phyloP scores from a whole-genome alignment of 2,888 invertebrate genomes.

The Drosophila rellima region DNA sequence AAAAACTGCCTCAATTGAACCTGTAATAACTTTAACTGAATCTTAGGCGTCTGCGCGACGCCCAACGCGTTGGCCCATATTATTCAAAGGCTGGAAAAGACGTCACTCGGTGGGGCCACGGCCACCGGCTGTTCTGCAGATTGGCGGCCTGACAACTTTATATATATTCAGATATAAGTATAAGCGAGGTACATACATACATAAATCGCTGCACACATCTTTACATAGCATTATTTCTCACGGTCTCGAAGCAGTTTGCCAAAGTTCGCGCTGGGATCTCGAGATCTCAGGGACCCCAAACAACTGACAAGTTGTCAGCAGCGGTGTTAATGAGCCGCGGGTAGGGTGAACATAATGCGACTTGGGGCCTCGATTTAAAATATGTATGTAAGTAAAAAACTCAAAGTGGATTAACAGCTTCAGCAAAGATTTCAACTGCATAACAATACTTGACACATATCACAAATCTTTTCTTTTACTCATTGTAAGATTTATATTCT shows the following conservation, averaged over 20 bases:
- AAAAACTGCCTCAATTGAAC: slow-evolving; percentile 27
- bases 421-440: slow-evolving; percentile 3
- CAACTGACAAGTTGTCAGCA: slow-evolving; percentile 64
- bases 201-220: slow-evolving; percentile 12
- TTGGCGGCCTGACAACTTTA: slow-evolving; percentile 29
- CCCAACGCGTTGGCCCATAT: slow-evolving; percentile 56
- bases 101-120: slow-evolving; percentile 49
- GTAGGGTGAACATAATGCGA: slow-evolving; percentile 27
- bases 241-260: slow-evolving; percentile 43
- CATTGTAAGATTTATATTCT: not conserved
- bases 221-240: slow-evolving; percentile 54
- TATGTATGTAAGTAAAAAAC: too few relatives aligned
- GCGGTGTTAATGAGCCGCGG: slow-evolving; percentile 59
- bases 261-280: slow-evolving; percentile 33
- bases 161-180: not conserved
- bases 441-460: not conserved
- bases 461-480: not conserved
- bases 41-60: slow-evolving; percentile 43
- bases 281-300: slow-evolving; percentile 6
- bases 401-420: slow-evolving; percentile 17
- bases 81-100: slow-evolving; percentile 4
- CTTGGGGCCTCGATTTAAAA: slow-evolving; percentile 5
- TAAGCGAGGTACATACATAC: not conserved
- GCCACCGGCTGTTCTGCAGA: slow-evolving; percentile 52
- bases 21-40: slow-evolving; percentile 13